These are phyloP conservation scores for Acanthosepion pharaonis DNA, from an alignment of 2,888 invertebrate species.

Conservation along the genomic window DNA sequence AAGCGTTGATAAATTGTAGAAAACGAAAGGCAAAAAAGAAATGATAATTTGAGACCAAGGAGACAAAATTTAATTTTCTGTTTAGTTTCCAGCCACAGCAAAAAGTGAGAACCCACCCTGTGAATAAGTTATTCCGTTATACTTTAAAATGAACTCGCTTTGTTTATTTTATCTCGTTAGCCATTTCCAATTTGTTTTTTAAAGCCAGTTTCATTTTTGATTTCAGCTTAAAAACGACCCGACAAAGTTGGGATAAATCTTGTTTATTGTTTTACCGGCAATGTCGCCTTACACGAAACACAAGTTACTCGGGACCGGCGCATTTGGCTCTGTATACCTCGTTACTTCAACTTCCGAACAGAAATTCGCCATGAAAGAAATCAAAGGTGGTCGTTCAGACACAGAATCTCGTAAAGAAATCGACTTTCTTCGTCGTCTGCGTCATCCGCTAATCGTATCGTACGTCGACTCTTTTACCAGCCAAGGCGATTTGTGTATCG, in stretches of 20 bases:
- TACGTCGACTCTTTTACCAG: not conserved
- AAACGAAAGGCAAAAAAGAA: too few relatives aligned
- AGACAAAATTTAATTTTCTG: too few relatives aligned
- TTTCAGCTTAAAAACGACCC: not conserved
- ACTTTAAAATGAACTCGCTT: not conserved
- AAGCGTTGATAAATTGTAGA: too few relatives aligned
- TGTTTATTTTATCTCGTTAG: not conserved
- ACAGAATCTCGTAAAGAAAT: not conserved
- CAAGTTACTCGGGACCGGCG: not conserved
- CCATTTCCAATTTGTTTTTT: too few relatives aligned
- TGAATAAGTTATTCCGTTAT: too few relatives aligned
- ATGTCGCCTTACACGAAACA: not conserved
- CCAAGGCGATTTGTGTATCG: not conserved
- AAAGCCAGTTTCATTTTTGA: not conserved
- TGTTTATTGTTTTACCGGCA: not conserved
- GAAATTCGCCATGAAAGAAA: slow-evolving; percentile 34
- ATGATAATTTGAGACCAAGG: too few relatives aligned
- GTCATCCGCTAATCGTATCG: not conserved
- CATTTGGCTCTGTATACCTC: slow-evolving; percentile 1
- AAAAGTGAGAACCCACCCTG: too few relatives aligned
- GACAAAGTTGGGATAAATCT: not conserved
- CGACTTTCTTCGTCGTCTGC: not conserved
- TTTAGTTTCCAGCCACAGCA: too few relatives aligned
- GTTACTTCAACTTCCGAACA: not conserved
- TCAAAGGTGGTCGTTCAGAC: not conserved